Evolutionary conservation across 1,140 invertebrate species (phyloP), one percentile per base, ranked within the genome.

Genomic region (Brachionus rubens): DNA sequence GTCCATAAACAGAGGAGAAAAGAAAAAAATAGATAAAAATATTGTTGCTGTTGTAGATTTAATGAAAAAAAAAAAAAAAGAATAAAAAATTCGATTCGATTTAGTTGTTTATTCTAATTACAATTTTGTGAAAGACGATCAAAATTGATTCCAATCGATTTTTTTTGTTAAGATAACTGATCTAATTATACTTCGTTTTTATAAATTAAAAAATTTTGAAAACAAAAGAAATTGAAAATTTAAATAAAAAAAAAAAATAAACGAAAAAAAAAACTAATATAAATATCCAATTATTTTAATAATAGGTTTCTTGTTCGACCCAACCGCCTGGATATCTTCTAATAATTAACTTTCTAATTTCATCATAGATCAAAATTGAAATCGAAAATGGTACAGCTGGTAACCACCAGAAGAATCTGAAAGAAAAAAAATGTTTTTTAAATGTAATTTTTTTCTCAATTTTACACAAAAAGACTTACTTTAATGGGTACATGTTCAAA

Each of bases 291-390:
- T 65, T 21, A n/a, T 65, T 43, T 41, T 77, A 77, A 68, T 77
- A 96, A 87, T 96, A 97, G 83, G 94, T 96, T 89, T 96, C 94
- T 87, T 92, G 90, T 86, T 96, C 94, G 80, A 96, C 88, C 93
- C 93, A 97, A 81, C 94, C 94, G 82, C 93, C 93, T 77, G 94
- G 94, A 86, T 94, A 93, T 40, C 43, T 50, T 48, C 94, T 91
- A 80, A 97, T 88, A 85, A 95, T 93, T 88, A 93, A 96, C 86
- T 93, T 90, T 87, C 94, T 90, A 81, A 91, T 90, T 88, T 97
- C 82, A 86, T 96, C 94, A 87, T 96, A 96, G 83, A 96, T 90
- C 88, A 95, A 96, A 86, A 96, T 96, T 79, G 93, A 88, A 82
- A 96, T 87, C 88, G 92, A 92, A 88, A 96, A 96, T 91, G 94